These are phyloP conservation scores for Cetonia aurata DNA, from an alignment of 2,888 invertebrate species.

Conservation along the genomic window DNA sequence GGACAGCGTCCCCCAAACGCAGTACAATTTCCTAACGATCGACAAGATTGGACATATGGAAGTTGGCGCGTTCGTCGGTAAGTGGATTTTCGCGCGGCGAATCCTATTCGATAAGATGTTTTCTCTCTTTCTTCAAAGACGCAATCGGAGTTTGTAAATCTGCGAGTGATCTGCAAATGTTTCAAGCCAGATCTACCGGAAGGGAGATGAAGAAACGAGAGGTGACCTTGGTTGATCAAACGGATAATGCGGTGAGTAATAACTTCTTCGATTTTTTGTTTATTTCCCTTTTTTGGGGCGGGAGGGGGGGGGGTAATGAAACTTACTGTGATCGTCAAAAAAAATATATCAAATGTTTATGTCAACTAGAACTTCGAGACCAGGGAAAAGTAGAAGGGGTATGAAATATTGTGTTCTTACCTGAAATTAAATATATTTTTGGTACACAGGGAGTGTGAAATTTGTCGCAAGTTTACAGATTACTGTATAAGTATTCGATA, in stretches of 20 bases:
- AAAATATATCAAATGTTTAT: no score
- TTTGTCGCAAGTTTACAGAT: no score
- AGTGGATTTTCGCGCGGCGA: conserved; percentile 53
- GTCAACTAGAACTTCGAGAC: no score
- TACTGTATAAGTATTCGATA: no score
- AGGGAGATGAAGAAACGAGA: conserved; percentile 92
- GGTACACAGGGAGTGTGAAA: no score
- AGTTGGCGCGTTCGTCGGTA: conserved; percentile 80
- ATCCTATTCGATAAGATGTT: neutral
- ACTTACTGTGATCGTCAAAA: no score
- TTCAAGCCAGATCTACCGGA: conserved; percentile 81
- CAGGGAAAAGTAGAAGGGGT: no score
- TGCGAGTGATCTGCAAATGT: conserved; percentile 76
- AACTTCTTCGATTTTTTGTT: neutral
- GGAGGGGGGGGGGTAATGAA: no score
- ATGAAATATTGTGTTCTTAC: no score
- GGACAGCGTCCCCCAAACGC: conserved; percentile 77
- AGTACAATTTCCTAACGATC: conserved; percentile 84
- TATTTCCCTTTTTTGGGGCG: no score
- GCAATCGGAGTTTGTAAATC: conserved; percentile 89
- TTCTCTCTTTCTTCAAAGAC: conserved; percentile 74
- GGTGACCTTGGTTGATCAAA: conserved; percentile 86
- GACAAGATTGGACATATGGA: conserved; percentile 77
- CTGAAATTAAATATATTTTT: no score
- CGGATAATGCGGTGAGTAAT: conserved; percentile 76